These are phyloP conservation scores for Caenorhabditis inopinata DNA, from an alignment of 1,140 invertebrate genomes.

Conservation along the genomic window DNA sequence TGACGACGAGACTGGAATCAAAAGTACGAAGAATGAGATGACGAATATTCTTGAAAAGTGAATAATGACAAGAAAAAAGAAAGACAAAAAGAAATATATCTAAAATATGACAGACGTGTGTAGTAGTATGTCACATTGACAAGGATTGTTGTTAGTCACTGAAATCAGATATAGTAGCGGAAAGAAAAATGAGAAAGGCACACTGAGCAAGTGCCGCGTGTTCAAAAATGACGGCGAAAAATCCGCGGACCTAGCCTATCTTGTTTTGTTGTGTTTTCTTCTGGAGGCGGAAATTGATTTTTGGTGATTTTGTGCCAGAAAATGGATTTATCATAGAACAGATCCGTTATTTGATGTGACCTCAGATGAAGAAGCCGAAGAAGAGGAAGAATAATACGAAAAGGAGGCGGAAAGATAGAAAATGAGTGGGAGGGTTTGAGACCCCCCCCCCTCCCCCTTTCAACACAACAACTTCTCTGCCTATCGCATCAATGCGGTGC, in stretches of 20 bases:
- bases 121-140: neutral
- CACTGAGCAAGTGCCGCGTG: too few species aligned
- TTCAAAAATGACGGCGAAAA: neutral
- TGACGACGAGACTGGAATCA: slow-evolving; percentile 1
- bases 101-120: neutral
- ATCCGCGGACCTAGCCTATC: neutral
- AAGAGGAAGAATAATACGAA: neutral
- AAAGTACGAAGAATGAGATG: neutral
- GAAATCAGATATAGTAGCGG: neutral
- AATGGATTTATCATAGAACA: slow-evolving; percentile 20
- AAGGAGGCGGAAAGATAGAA: slow-evolving; percentile 25
- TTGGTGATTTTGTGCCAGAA: slow-evolving; percentile 20
- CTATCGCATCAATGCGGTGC: neutral
- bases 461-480: neutral
- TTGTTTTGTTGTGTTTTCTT: slow-evolving; percentile 26
- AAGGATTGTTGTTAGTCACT: slow-evolving; percentile 19
- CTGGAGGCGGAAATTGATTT: slow-evolving; percentile 18
- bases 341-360: slow-evolving; percentile 23
- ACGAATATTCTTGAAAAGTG: neutral
- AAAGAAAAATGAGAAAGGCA: too few species aligned
- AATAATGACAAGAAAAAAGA: neutral
- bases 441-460: neutral
- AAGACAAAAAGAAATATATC: neutral
- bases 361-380: neutral
- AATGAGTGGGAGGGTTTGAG: slow-evolving; percentile 29